phyloP scores from a whole-genome alignment of 2,113 vertebrate genomes.

The Pelvicachromis taeniatus region DNA sequence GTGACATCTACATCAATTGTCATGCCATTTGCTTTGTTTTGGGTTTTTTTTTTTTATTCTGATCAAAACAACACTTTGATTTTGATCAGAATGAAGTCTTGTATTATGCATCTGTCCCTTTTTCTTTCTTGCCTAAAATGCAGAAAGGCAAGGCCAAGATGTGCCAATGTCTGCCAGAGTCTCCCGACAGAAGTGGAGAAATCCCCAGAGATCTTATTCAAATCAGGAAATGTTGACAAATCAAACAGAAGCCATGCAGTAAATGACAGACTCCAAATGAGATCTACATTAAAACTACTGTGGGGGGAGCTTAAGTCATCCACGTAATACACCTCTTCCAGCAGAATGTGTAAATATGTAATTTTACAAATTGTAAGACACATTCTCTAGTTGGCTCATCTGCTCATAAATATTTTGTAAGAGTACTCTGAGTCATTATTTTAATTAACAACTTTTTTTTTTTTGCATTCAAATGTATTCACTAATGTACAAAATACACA shows the following conservation, averaged over 20 bases:
- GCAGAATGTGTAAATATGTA: not conserved
- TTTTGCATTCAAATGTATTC: not conserved
- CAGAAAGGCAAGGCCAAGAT: not conserved
- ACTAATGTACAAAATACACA: not conserved
- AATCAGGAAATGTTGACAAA: not conserved
- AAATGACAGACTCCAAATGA: not conserved
- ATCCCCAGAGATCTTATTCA: not conserved
- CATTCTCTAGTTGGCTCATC: not conserved
- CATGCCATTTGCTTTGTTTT: not conserved
- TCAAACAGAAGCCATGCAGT: not conserved
- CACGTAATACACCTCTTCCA: not conserved
- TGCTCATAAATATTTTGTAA: not conserved
- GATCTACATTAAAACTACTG: not conserved
- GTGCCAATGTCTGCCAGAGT: not conserved
- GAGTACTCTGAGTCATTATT: not conserved
- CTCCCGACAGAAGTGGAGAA: not conserved
- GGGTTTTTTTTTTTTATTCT: accelerated
- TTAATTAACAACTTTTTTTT: not conserved
- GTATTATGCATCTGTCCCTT: not conserved
- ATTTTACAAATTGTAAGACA: not conserved
- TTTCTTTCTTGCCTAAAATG: not conserved
- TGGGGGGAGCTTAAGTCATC: not conserved
- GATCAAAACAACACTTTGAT: not conserved
- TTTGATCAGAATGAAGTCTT: not conserved
- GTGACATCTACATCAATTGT: not conserved